Base-by-base conservation (phyloP, 1,140 invertebrate genomes). In the Sitodiplosis mosellana region DNA sequence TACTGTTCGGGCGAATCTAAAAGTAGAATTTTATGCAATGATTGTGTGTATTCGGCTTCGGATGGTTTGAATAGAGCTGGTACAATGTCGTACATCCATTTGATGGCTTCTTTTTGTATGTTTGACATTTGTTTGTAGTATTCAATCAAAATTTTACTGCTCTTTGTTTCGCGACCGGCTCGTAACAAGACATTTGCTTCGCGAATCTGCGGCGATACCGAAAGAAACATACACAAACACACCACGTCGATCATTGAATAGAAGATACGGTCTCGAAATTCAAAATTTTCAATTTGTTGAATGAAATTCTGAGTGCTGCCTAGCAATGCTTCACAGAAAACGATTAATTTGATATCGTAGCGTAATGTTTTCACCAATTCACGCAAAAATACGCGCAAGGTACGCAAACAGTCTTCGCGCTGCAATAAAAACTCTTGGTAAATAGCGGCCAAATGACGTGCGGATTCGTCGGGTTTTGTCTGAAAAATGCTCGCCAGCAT, bases 331-430 rank as follows among this genome's bases (percentile, higher is more conserved):
- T 75, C 71, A 49, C 76, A 81, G 48, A 90, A 80, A 22, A 69
- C 72, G 1, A 72, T 61, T 38, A 90, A 70, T 59, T 81, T 83
- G 6, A 91, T 74, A 48, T 90, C 87, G 54, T 83, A 73, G 10
- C 82, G 68, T n/a, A 86, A 69, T 22, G 83, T 79, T 12, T 90
- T 75, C 40, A 87, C 81, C 43, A 91, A 83, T 69, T 97, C 92
- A 43, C 92, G 69, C 8, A 64, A 33, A 34, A 97, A 68, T 14
- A 81, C 77, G 15, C 91, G 71, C 42, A 96, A 61, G 12, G 88
- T 81, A 7, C 87, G 72, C 14, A 93, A 66, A 64, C 88, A 94
- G 65, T 96, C 91, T 54, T 97, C 92, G 17, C 84, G 76, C 50
- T 88, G 87, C 49, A 85, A 69, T 34, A 96, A 57, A 47, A 95